phyloP scores from a whole-genome alignment of 2,888 invertebrate species.

The Drosophila histrio region DNA sequence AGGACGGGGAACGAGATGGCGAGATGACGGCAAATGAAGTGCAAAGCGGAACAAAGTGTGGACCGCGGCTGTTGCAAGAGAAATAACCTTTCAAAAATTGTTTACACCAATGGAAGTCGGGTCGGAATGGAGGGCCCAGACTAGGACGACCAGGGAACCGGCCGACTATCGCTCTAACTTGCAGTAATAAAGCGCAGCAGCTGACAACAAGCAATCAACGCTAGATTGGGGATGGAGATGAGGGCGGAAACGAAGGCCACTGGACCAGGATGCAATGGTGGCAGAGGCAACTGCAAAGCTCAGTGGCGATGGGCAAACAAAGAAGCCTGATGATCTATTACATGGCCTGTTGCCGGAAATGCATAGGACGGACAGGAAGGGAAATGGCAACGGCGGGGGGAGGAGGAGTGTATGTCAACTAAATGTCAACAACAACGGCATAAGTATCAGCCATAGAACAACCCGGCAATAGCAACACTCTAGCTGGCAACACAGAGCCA shows the following conservation, averaged over 20 bases:
- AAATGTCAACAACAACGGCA: constrained; percentile 70
- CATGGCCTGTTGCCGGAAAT: constrained; percentile 66
- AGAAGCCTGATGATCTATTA: constrained; percentile 74
- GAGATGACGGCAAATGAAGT: constrained; percentile 66
- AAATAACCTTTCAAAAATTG: constrained; percentile 77
- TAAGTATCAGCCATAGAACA: constrained; percentile 47
- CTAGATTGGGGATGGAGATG: constrained; percentile 1
- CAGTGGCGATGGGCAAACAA: constrained; percentile 70
- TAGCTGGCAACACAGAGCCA: neutral
- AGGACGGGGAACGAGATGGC: constrained; percentile 12
- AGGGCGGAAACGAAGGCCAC: neutral
- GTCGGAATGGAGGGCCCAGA: neutral
- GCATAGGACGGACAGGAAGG: constrained; percentile 3
- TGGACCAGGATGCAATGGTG: constrained; percentile 10
- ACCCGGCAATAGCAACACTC: constrained; percentile 8
- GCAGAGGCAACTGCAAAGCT: constrained; percentile 33
- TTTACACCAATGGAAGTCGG: constrained; percentile 51
- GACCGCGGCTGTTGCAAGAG: constrained; percentile 63
- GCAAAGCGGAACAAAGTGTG: constrained; percentile 69
- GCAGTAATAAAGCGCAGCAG: constrained; percentile 70
- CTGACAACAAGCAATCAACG: constrained; percentile 68
- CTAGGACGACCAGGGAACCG: neutral
- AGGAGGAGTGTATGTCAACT: constrained; percentile 62
- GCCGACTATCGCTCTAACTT: constrained; percentile 44
- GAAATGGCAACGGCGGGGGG: neutral